Base-by-base conservation (phyloP, 2,113 vertebrate species). In the Coreoperca whiteheadi region DNA sequence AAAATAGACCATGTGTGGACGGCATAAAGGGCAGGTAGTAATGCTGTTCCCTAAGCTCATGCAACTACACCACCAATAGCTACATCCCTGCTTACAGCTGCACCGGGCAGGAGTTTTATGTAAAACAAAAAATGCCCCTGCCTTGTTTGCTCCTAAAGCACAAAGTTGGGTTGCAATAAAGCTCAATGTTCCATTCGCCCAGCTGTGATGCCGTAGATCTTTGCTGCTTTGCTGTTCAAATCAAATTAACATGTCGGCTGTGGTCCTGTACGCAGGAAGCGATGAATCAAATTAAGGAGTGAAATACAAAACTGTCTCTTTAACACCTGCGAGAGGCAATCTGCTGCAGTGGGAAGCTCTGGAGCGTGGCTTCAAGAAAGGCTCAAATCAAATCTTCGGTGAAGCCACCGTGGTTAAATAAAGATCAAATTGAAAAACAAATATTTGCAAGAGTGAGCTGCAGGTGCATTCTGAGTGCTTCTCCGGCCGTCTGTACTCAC, bases 401-500 rank as follows among this genome's bases (percentile, higher is more conserved):
- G 23, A 56, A 41, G 43, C 43, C 77, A 16, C 4, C 25, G 20
- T 21, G n/a, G 30, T 60, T 57, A 5, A 46, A 46, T 66, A 2
- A 37, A 50, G 37, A 34, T 70, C 6, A 41, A n/a, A 53, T 34
- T 60, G 60, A 59, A 72, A 64, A 67, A 25, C 28, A 57, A 46
- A 74, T 25, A 23, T 74, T 61, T 57, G 43, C 1, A 0, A 4
- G n/a, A n/a, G 18, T 3, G 41, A 34, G 16, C 1, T 59, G 39
- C 25, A 30, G 43, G 32, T 23, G 20, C 30, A 4, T 11, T 11
- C n/a, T 6, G 2, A 11, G 1, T 51, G 8, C 23, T 18, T 8
- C 21, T 23, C 11, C 34, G 0, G 14, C 20, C 1, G 53, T 8
- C 7, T 8, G n/a, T 51, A 95, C 97, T 98, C 95, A 99, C 98